Conservation (phyloP, 2,797 vertebrate species). For the Strix occidentalis region DNA sequence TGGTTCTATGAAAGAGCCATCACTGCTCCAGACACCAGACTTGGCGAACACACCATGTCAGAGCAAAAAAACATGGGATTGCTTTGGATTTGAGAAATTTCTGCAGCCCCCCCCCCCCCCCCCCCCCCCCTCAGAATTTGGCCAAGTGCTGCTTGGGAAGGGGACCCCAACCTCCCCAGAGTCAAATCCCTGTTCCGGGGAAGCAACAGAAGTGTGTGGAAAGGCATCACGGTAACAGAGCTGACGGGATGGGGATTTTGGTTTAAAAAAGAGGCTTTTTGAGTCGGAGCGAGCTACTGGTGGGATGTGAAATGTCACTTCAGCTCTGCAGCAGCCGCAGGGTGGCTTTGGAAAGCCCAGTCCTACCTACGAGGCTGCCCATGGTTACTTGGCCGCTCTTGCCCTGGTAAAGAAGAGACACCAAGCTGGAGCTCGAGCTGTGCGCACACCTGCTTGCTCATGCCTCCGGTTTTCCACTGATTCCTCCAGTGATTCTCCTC, state of each 20-base stretch:
- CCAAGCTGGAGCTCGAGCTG: not conserved
- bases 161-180: not conserved
- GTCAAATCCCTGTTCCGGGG: not conserved
- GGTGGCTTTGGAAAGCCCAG: not conserved
- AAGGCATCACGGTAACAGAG: fast-evolving
- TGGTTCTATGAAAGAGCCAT: fast-evolving
- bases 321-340: not conserved
- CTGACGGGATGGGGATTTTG: fast-evolving
- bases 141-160: not conserved
- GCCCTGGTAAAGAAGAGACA: not conserved
- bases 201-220: fast-evolving
- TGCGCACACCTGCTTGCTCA: fast-evolving
- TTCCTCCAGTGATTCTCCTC: not conserved
- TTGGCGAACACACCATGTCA: too few relatives aligned
- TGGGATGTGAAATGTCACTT: not conserved
- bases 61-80: not conserved
- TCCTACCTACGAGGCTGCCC: not conserved
- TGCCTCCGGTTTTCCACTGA: not conserved
- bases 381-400: fast-evolving
- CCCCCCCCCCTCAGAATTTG: fast-evolving
- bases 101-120: too few relatives aligned
- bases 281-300: fast-evolving
- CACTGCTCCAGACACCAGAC: fast-evolving
- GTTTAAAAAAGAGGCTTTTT: not conserved
- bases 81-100: not conserved